phyloP scores from a whole-genome alignment of 2,888 invertebrate species.

The Lathronympha strigana region DNA sequence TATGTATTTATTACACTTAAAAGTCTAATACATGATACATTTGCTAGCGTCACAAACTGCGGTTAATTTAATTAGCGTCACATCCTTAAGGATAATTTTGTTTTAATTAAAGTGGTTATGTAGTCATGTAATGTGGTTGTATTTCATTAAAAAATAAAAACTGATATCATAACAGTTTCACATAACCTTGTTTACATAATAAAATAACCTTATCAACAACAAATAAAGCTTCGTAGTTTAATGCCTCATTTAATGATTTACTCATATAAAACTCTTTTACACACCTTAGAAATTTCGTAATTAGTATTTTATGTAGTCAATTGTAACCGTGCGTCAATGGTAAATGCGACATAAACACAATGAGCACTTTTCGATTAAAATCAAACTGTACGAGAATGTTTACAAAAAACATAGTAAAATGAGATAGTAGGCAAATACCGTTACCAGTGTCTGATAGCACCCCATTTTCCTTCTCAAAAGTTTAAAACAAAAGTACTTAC shows the following conservation, averaged over 20 bases:
- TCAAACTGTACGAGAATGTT: slow-evolving; percentile 25
- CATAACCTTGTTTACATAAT: slow-evolving; percentile 22
- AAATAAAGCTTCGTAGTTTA: not conserved
- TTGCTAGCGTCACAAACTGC: not conserved
- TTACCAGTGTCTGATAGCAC: not conserved
- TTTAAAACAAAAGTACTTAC: slow-evolving; percentile 26
- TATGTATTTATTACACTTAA: too few species aligned
- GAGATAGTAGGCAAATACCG: slow-evolving; percentile 16
- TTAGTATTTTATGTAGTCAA: not conserved
- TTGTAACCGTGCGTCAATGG: not conserved
- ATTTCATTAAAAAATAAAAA: not conserved
- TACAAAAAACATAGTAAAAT: slow-evolving; percentile 37
- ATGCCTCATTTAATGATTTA: slow-evolving; percentile 7
- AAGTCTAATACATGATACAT: not conserved
- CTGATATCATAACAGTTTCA: not conserved
- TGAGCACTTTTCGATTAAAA: slow-evolving; percentile 10
- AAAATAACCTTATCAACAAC: slow-evolving; percentile 3
- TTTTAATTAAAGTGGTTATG: not conserved
- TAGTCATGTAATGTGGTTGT: not conserved
- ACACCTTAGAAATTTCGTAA: not conserved
- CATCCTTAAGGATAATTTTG: not conserved
- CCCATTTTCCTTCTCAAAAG: not conserved
- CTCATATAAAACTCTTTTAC: not conserved
- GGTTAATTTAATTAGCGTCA: not conserved
- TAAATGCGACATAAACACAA: slow-evolving; percentile 2